Conservation (phyloP, 2,113 vertebrate genomes). For the Psilopogon haemacephalus region DNA sequence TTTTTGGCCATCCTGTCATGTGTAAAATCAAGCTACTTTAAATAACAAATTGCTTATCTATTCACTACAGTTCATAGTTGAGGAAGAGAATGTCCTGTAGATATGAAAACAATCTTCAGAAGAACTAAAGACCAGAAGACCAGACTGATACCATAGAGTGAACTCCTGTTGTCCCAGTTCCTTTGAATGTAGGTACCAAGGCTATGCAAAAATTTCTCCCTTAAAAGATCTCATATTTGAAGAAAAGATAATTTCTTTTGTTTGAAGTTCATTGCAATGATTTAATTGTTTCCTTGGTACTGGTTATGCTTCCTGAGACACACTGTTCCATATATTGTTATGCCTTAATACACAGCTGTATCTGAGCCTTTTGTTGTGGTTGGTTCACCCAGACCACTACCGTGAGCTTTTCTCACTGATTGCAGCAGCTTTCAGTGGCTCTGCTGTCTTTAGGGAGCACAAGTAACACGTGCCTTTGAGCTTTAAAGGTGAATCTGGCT, state of each 20-base stretch:
- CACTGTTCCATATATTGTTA: neutral
- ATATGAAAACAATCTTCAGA: neutral
- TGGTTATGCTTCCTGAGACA: neutral
- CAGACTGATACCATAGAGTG: neutral
- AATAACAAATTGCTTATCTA: neutral
- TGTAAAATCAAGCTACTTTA: neutral
- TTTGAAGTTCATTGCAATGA: fast-evolving
- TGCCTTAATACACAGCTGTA: neutral
- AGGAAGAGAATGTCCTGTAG: neutral
- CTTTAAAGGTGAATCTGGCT: neutral
- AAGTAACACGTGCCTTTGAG: neutral
- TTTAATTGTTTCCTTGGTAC: neutral
- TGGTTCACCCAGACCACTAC: neutral
- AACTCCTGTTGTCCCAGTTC: neutral
- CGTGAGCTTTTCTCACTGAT: fast-evolving
- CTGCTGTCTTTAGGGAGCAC: fast-evolving
- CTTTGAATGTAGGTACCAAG: neutral
- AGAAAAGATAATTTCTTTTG: neutral
- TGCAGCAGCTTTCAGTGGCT: neutral
- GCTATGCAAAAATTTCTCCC: neutral
- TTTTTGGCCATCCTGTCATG: neutral
- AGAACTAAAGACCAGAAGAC: neutral
- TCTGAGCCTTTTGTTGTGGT: neutral
- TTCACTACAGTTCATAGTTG: neutral
- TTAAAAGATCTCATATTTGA: neutral